Evolutionary conservation across 64 coral and sea anemone genomes (phyloP), one percentile per base, ranked within the genome.

Genomic region (Orbicella faveolata): DNA sequence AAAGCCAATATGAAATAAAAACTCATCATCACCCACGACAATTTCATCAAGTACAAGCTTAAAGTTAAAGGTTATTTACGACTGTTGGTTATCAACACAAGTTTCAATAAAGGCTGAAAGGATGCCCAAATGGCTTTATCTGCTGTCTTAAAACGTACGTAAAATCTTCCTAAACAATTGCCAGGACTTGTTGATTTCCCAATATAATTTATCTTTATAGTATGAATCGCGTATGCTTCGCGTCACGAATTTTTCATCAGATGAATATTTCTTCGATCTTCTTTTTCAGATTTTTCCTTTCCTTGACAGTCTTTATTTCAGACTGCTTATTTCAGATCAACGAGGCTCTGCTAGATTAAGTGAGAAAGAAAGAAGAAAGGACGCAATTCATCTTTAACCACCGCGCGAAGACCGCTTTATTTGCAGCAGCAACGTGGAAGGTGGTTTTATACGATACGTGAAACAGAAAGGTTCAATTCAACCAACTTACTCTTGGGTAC

Each of bases 241-340:
- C 15, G 55, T 2, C 10, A 12, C 55, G 55, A 59, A 59, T 61
- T 1, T 16, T 59, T 26, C 48, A 26, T 30, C 34, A 25, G 39
- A 41, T 41, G 25, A 63, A 61, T 34, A 33, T 63, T 70, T 41
- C 69, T 86, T 8, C 8, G 34, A 23, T 39, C 57, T 36, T 63
- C 53, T 64, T 51, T 36, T 66, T 53, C 12, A 19, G 17, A 54
- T 9, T 37, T 68, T 59, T 30, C 75, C 57, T 69, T 57, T 54
- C 62, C 79, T 20, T 20, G 34, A 87, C 95, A 96, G 92, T 96
- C 95, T 96, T 96, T 96, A 96, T 96, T 85, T 96, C 95, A 96
- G 95, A 96, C 95, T 94, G 95, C 89, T 96, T 96, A 96, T 96
- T 76, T 75, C 20, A 66, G 36, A 13, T 41, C 82, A 52, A 26